Base-by-base conservation (phyloP, 2,113 vertebrate genomes). In the Rhinoderma darwinii region DNA sequence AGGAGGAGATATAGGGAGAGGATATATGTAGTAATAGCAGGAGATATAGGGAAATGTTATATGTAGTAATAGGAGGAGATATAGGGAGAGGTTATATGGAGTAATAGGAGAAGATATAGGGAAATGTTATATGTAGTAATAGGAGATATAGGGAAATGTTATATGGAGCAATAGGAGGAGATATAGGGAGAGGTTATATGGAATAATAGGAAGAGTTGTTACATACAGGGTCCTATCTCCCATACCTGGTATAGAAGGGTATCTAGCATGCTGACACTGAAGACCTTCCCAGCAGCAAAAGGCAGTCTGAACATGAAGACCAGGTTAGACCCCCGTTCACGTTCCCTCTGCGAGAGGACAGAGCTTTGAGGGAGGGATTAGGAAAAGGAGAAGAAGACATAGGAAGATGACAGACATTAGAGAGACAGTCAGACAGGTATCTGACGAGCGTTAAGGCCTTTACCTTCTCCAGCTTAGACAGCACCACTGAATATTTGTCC, bases 261-360 rank as follows among this genome's bases (percentile, higher is more conserved):
- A 90, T 96, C 95, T 88, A 96, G 88, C 95, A 96, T 96, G 91
- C 95, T 96, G 88, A 96, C 95, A 43, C 95, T 96, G 90, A 96
- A 96, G 75, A 96, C 95, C 84, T 95, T 96, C 84, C 95, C 95
- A 25, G 95, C 95, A 50, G 95, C 94, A 20, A 96, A 96, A 15
- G 95, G 95, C 90, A 96, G 89, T 25, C 95, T 93, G 91, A 96
- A 96, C 95, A 96, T 96, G 86, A 96, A 96, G 83, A 95, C 94
- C 89, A 96, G 90, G 90, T 96, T 96, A 88, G 95, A 96, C 2
- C 95, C 95, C 11, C 94, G 94, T 88, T 96, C 95, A 87, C 94
- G 91, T 89, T 96, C 95, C 91, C 96, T 95, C 95, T 96, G 91
- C 37, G 77, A 74, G 73, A 89, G 88, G 61, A 83, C 77, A 83